Base-by-base conservation (phyloP, 2,113 vertebrate genomes). In the Opisthocomus hoazin region DNA sequence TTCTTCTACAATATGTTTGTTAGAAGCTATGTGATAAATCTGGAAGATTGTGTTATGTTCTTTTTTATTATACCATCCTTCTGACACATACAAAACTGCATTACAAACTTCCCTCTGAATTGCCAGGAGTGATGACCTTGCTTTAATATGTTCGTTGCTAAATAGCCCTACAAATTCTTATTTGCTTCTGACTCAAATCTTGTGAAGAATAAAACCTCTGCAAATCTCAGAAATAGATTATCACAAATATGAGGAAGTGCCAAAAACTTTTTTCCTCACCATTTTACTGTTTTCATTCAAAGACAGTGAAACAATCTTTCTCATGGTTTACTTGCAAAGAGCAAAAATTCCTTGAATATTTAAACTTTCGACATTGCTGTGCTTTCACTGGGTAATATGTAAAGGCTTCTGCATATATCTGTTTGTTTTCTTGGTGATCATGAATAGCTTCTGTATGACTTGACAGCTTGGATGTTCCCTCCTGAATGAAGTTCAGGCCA, bases 391-490 rank as follows among this genome's bases (percentile, higher is more conserved):
- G 41, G 73, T 87, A 95, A 91, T 84, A 66, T 36, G 64, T 88
- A 95, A 97, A 96, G 32, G 53, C 58, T 89, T 94, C 80, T 96
- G 78, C 94, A 93, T 93, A 54, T 92, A 91, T 96, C 68, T 92
- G 17, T 81, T 96, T n/a, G 57, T 95, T 93, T 96, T 95, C n/a
- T 77, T 92, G 48, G 78, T 88, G 81, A 94, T 95, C 88, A 91
- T 88, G 83, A 93, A 93, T 79, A 93, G 37, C 58, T 91, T 92
- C 68, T 88, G 34, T 77, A 76, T 70, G 63, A 83, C 45, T 96
- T 97, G 97, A 97, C 97, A 97, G 95, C 90, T 96, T 70, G 80
- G 76, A 64, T 95, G 54, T 73, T 97, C 96, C 95, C 96, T 84
- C 71, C 86, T 90, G 97, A 97, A 90, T 97, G 95, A 95, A 93